phyloP scores from a whole-genome alignment of 2,797 vertebrate species.

The Neosilurus hyrtlii region DNA sequence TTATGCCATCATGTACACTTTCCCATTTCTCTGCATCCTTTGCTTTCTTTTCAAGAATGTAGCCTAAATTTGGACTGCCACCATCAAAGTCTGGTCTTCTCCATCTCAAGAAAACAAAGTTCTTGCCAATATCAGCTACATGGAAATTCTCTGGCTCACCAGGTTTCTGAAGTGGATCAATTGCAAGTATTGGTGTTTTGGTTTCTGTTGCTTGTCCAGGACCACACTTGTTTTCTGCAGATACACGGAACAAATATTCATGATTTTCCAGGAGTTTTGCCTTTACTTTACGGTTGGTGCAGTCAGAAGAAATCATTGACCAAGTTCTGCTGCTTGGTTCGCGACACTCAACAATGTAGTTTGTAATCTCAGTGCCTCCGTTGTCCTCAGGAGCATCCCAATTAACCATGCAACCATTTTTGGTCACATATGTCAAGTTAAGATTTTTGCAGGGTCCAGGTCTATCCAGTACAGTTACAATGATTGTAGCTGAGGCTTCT shows the following conservation, averaged over 20 bases:
- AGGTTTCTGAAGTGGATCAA: slow-evolving; percentile 91
- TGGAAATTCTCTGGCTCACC: slow-evolving; percentile 96
- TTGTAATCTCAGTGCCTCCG: slow-evolving; percentile 96
- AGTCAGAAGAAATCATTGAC: slow-evolving; percentile 91
- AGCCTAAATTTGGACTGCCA: slow-evolving; percentile 90
- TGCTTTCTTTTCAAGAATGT: slow-evolving; percentile 87
- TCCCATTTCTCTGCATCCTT: slow-evolving; percentile 91
- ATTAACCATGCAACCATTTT: slow-evolving; percentile 88
- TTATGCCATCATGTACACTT: slow-evolving; percentile 76
- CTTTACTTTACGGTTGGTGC: slow-evolving; percentile 91
- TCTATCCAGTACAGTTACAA: slow-evolving; percentile 93
- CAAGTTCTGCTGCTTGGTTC: slow-evolving; percentile 90
- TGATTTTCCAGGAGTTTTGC: slow-evolving; percentile 89
- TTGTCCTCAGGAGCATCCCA: slow-evolving; percentile 96
- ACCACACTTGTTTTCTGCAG: slow-evolving; percentile 95
- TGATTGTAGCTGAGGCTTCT: slow-evolving; percentile 87
- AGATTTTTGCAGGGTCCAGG: slow-evolving; percentile 95
- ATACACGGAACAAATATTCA: slow-evolving; percentile 95
- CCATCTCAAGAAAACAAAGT: slow-evolving; percentile 91
- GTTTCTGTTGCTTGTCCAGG: slow-evolving; percentile 88
- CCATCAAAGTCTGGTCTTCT: slow-evolving; percentile 94
- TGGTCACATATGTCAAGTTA: slow-evolving; percentile 84
- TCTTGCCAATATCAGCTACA: slow-evolving; percentile 90
- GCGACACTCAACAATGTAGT: slow-evolving; percentile 96
- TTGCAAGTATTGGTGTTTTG: slow-evolving; percentile 88